Base-by-base conservation (phyloP, 1,140 invertebrate genomes). In the Teleopsis dalmanni region DNA sequence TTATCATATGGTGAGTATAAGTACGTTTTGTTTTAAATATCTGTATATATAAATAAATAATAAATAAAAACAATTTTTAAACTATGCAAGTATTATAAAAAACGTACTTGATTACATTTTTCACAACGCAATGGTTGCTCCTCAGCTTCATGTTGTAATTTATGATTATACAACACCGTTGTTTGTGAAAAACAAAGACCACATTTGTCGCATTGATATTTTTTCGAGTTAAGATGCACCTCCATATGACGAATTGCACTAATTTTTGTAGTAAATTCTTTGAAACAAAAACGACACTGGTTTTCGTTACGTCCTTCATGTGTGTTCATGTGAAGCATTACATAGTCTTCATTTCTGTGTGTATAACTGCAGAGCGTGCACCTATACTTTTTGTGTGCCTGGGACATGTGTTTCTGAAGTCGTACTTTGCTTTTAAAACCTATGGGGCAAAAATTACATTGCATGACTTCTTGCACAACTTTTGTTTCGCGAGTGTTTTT, bases 181-280 rank as follows among this genome's bases (percentile, higher is more conserved):
- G 46, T 51, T 37, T 54, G 49, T 13, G 53, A 54, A 16, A 54
- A 54, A 25, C 46, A 41, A 3, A 54, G 33, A 14, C 53, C 53
- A 22, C 53, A 54, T 34, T 51, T 54, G n/a, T 54, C 53, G 19
- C 53, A 54, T 37, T 54, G 53, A 35, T 48, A 54, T 26, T 51
- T 51, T 25, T 51, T 54, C 4, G 34, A 33, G 31, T 54, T 29
- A 14, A 40, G 29, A 37, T 54, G 53, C 4, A 44, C 41, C 45
- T 54, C 46, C 53, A 54, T 54, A 21, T 54, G 53, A 19, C 53
- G 49, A 23, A 54, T 54, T 14, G 42, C 41, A 16, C 43, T 54
- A 11, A 51, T 48, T 48, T 51, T 51, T 5, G 46, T 38, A 3
- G 49, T 38, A 19, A 48, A 54, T 14, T 48, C 26, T 48, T 54